Evolutionary conservation across 1,140 invertebrate genomes (phyloP).

Genomic region (Lordiphosa mommai): DNA sequence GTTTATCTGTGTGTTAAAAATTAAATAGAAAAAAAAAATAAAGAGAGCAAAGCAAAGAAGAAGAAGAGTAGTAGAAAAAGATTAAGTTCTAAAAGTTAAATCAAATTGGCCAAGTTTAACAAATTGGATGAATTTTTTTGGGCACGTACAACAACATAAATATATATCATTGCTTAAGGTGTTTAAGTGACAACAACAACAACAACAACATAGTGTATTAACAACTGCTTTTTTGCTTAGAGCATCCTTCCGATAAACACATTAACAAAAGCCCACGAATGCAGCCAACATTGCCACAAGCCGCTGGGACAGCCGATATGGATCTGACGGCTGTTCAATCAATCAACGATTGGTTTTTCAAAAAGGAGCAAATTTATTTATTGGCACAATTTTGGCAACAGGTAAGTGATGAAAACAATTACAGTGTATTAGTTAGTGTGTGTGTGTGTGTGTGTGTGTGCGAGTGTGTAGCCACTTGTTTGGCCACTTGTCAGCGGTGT

Average conservation of each 20-base stretch:
- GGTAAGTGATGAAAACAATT: slow-evolving; percentile 84
- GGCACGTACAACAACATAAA: slow-evolving; percentile 50
- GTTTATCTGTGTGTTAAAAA: slow-evolving; percentile 13
- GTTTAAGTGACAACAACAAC: slow-evolving; percentile 1
- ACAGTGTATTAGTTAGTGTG: too few species aligned
- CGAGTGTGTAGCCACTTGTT: not conserved
- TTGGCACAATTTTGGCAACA: slow-evolving; percentile 97
- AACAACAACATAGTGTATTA: slow-evolving; percentile 15
- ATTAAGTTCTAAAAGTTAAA: slow-evolving; percentile 9
- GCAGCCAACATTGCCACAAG: slow-evolving; percentile 84
- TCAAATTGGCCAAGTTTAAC: slow-evolving; percentile 39
- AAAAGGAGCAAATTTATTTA: slow-evolving; percentile 95
- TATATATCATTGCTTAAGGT: not conserved
- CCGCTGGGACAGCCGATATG: slow-evolving; percentile 86
- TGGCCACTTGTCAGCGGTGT: too few species aligned
- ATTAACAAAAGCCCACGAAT: slow-evolving; percentile 81
- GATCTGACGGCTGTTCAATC: slow-evolving; percentile 91
- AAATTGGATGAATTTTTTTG: slow-evolving; percentile 62
- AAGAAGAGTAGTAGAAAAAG: slow-evolving; percentile 13
- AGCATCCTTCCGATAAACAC: slow-evolving; percentile 5
- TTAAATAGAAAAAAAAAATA: not conserved
- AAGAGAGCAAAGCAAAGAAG: not conserved
- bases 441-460: too few species aligned
- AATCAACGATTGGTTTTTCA: slow-evolving; percentile 94
- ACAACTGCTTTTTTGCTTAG: slow-evolving; percentile 13